Base-by-base conservation (phyloP, 2,888 invertebrate species). In the Hirtodrosophila alboralis region DNA sequence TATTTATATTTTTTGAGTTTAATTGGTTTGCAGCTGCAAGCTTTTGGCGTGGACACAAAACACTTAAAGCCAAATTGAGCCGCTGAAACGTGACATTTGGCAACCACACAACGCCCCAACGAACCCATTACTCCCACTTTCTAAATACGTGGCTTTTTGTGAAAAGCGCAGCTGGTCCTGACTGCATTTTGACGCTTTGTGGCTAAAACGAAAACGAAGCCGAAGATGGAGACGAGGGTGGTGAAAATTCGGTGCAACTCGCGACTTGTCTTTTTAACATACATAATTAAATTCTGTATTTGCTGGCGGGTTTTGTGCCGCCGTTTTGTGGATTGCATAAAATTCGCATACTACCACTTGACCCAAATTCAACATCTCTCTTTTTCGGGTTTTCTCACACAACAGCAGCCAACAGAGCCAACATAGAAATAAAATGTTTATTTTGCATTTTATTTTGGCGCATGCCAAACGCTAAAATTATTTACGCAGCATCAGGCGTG, bases 381-480 rank as follows among this genome's bases (percentile, higher is more conserved):
- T 31, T 47, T 33, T 14, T n/a, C n/a, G n/a, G n/a, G 23, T n/a
- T 28, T 16, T 18, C 12, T 33, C n/a, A 9, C 21, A 16, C 6
- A 34, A 34, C 27, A 30, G 27, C 14, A 41, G 52, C 44, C 53
- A 44, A 33, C 67, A 64, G n/a, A n/a, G 56, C 40, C 67, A 60
- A 72, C 80, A 78, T 59, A 59, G 80, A 78, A 83, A 85, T 80
- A 80, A 80, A 80, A 85, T 80, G 79, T 80, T 80, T 80, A 80
- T 80, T 80, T 80, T 75, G 85, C 79, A 80, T 80, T 85, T 80
- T 85, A 83, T 85, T 85, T 77, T 75, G 78, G 70, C 75, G 75
- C 74, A 63, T 66, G 70, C 64, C 68, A 69, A 72, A 60, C 75
- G 79, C 75, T 80, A 85, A 80, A 83, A 85, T 80, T 85, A 84